Evolutionary conservation across 2,113 vertebrate genomes (phyloP).

Genomic region (Colossoma macropomum): DNA sequence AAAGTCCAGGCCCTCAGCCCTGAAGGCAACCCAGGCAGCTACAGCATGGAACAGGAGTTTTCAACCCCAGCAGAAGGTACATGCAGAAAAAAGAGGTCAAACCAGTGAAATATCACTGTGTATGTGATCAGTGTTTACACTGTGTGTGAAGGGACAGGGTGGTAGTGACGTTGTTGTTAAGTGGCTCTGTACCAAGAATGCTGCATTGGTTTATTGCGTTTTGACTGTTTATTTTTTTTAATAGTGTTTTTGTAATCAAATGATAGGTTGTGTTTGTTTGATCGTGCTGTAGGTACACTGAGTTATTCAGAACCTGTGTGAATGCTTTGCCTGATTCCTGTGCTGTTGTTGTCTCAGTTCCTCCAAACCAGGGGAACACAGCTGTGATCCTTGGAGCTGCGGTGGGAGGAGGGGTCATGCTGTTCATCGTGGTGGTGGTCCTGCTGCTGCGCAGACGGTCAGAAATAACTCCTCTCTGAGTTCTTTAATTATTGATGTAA

Average conservation of each 20-base stretch:
- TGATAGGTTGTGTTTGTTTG: not conserved
- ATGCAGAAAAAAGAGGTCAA: not conserved
- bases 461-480: conserved; percentile 47
- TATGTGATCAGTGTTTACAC: not conserved
- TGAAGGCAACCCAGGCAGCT: conserved; percentile 76
- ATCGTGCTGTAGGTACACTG: not conserved
- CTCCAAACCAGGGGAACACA: conserved; percentile 65
- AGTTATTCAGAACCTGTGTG: conserved; percentile 6
- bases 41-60: conserved; percentile 86
- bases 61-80: conserved; percentile 80
- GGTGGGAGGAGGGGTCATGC: conserved; percentile 63
- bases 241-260: not conserved
- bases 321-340: conserved; percentile 33
- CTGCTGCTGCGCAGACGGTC: conserved; percentile 83
- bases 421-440: conserved; percentile 74
- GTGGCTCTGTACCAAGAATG: not conserved
- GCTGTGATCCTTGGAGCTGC: conserved; percentile 74
- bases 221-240: not conserved
- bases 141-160: not conserved
- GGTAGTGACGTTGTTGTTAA: not conserved
- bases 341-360: conserved; percentile 54
- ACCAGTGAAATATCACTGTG: not conserved
- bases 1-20: conserved; percentile 84
- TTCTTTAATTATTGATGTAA: not conserved
- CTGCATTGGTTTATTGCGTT: not conserved